Base-by-base conservation (phyloP, 2,797 vertebrate genomes). In the Sorex maritimensis region DNA sequence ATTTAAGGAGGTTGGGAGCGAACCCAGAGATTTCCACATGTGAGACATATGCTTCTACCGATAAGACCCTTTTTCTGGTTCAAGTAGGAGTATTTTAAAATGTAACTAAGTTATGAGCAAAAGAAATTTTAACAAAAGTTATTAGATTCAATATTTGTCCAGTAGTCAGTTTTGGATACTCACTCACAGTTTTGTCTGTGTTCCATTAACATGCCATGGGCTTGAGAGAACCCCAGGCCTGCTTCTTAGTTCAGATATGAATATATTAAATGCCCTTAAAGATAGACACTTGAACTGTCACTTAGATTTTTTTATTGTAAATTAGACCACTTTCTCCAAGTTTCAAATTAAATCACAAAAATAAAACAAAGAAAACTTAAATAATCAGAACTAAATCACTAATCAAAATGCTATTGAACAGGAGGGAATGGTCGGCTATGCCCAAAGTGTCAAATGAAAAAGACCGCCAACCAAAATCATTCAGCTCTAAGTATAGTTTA, bases 161-260 rank as follows among this genome's bases (percentile, higher is more conserved):
- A 87, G 30, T 6, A 44, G 34, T 73, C 38, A 77, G 23, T 38
- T 55, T 44, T 34, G 68, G 24, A 34, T 10, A 8, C 8, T 1
- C 38, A n/a, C 3, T 77, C 49, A 72, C 0, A 79, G 41, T 4
- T 14, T 10, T 67, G 34, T 79, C 30, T 55, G 13, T 74, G 12
- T 78, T 7, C 2, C 5, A 41, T 14, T 5, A 21, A 81, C 0
- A 2, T 6, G 30, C 0, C 2, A n/a, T 44, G 41, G 6, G 13
- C 1, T 49, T 11, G 21, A 19, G 55, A 23, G 4, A 5, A 21
- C 41, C 26, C 14, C 15, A 2, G 0, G 52, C 23, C 58, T 26
- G 26, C 1, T 65, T 30, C 1, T 9, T 61, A 68, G 2, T 1
- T 24, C 0, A 0, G 1, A 6, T 23, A 15, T 6, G 34, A 61